A percentile compares a stretch with the other conserved stretches of the same genome.
Evolutionary conservation across 2,797 vertebrate genomes (phyloP).

Genomic region (Leptatherina wallacei): DNA sequence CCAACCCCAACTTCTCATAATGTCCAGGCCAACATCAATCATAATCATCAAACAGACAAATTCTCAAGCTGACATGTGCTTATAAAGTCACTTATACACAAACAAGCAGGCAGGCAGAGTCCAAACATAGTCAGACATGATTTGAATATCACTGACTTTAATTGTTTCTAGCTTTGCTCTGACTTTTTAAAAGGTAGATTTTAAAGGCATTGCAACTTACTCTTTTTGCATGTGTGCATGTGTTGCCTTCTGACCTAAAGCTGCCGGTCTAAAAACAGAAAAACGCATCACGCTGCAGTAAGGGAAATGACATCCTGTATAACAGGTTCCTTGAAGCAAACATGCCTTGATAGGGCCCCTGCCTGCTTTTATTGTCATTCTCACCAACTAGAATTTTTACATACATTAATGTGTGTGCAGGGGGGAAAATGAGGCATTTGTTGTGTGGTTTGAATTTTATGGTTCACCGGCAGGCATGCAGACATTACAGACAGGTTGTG

Average conservation of each 20-base stretch:
- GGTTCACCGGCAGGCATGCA: conserved; percentile 41
- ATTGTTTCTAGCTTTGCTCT: neutral
- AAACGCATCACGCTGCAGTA: conserved; percentile 43
- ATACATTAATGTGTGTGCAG: neutral
- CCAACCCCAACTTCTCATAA: conserved; percentile 60
- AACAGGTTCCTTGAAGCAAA: conserved; percentile 57
- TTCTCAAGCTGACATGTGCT: conserved; percentile 22
- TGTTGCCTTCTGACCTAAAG: conserved; percentile 24
- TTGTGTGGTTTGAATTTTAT: conserved; percentile 45
- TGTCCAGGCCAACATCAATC: conserved; percentile 37
- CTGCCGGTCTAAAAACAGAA: conserved; percentile 35
- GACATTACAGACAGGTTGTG: conserved; percentile 40
- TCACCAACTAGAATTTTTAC: conserved; percentile 10
- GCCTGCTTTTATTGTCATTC: conserved; percentile 16
- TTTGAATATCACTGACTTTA: conserved; percentile 2
- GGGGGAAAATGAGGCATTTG: conserved; percentile 26
- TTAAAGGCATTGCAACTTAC: conserved; percentile 21
- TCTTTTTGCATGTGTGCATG: neutral
- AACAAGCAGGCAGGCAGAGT: neutral
- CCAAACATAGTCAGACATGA: neutral
- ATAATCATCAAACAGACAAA: conserved; percentile 30
- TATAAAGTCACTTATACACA: conserved; percentile 12
- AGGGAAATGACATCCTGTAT: conserved; percentile 55
- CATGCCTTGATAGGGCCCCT: conserved; percentile 35
- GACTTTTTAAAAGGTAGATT: conserved; percentile 3